These are phyloP conservation scores for Fregetta grallaria DNA, from an alignment of 2,113 vertebrate genomes.

Conservation along the genomic window DNA sequence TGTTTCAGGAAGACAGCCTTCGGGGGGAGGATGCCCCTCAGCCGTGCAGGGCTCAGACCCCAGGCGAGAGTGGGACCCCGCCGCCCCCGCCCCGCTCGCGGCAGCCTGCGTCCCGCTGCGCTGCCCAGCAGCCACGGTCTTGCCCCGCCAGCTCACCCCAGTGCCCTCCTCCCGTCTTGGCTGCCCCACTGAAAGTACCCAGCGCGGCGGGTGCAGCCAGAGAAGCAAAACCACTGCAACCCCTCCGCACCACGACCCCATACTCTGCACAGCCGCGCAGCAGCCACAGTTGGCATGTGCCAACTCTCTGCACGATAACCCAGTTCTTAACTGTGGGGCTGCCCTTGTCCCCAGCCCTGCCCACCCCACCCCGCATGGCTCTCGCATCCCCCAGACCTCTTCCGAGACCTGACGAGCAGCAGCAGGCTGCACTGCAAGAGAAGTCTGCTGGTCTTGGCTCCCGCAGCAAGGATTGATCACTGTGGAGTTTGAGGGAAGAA, in stretches of 20 bases:
- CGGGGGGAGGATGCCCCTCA: no score
- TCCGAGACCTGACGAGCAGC: accelerated
- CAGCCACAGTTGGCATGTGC: neutral
- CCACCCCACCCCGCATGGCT: accelerated
- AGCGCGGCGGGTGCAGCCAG: neutral
- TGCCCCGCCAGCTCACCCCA: neutral
- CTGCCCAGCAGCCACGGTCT: neutral
- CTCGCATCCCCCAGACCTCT: neutral
- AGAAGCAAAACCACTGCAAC: neutral
- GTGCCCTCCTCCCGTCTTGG: neutral
- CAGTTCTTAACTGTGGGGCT: neutral
- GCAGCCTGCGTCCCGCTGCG: accelerated
- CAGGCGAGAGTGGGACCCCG: neutral
- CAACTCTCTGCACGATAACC: neutral
- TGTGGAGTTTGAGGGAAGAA: neutral
- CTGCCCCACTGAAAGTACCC: neutral
- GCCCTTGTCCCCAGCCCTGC: neutral
- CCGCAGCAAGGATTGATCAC: neutral
- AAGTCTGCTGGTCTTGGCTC: neutral
- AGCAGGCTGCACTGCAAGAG: neutral
- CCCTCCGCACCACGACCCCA: neutral
- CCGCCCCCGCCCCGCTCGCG: neutral
- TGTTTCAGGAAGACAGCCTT: neutral
- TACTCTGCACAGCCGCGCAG: neutral
- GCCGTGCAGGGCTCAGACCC: neutral